phyloP scores from a whole-genome alignment of 2,888 invertebrate genomes.

The Cheilosia scutellata region DNA sequence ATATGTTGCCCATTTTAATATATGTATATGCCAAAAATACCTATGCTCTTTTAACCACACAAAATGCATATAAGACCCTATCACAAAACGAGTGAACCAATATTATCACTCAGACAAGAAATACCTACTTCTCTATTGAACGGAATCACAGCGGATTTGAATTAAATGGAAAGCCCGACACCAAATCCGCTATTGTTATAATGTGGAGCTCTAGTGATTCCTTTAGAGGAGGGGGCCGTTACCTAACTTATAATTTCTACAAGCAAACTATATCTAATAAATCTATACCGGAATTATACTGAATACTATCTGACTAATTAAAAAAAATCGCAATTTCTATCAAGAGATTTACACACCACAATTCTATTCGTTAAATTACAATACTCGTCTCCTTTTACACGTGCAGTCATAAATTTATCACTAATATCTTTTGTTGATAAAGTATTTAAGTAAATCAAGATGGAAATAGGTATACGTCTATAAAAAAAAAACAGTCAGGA shows the following conservation, averaged over 20 bases:
- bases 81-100: conserved; percentile 27
- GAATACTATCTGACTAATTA: conserved; percentile 3
- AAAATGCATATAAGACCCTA: conserved; percentile 2
- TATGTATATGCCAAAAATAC: conserved; percentile 10
- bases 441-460: conserved; percentile 36
- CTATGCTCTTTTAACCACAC: not conserved
- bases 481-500: conserved; percentile 60
- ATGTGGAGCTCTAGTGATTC: conserved; percentile 2
- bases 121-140: not conserved
- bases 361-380: conserved; percentile 23
- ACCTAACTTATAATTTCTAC: not conserved
- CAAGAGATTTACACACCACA: conserved; percentile 31
- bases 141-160: not conserved
- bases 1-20: conserved; percentile 9
- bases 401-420: conserved; percentile 35
- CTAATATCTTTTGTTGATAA: conserved; percentile 27
- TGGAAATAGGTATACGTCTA: conserved; percentile 33
- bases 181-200: not conserved
- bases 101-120: not conserved
- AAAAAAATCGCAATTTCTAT: not conserved
- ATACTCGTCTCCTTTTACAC: conserved; percentile 10
- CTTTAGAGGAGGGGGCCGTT: not conserved
- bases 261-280: conserved; percentile 4
- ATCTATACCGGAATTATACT: not conserved
- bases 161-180: not conserved